A percentile compares a stretch with the other conserved stretches of the same genome.
Evolutionary conservation across 2,113 vertebrate species (phyloP).

Genomic region (Pollachius pollachius): DNA sequence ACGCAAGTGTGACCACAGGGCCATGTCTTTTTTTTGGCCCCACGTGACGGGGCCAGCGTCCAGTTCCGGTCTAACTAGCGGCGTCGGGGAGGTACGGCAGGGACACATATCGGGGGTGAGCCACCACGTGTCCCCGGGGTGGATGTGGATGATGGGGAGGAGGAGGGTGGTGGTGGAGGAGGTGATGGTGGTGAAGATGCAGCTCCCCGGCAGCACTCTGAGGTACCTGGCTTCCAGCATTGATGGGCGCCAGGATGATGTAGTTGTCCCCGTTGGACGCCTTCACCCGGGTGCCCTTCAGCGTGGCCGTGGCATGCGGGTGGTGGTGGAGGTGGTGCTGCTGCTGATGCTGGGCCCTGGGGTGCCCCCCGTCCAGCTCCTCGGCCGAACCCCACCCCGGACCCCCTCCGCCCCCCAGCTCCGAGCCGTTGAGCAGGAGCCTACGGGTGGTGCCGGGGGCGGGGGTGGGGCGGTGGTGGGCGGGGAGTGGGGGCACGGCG

Average conservation of each 20-base stretch:
- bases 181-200: conserved; percentile 63
- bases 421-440: conserved; percentile 74
- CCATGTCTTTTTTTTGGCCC: too few relatives aligned
- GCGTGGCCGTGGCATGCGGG: conserved; percentile 64
- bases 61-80: conserved; percentile 56
- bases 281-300: conserved; percentile 77
- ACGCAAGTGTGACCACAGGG: too few relatives aligned
- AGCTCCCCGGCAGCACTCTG: conserved; percentile 61
- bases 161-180: conserved; percentile 62
- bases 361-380: conserved; percentile 74
- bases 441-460: conserved; percentile 80
- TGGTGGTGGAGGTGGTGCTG: conserved; percentile 34
- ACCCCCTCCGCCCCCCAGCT: conserved; percentile 59
- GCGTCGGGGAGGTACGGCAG: conserved; percentile 64
- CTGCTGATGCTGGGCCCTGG: conserved; percentile 29
- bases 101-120: conserved; percentile 72
- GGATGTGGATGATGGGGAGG: conserved; percentile 55
- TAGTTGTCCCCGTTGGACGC: conserved; percentile 86
- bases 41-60: neutral
- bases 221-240: conserved; percentile 88
- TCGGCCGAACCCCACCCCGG: conserved; percentile 68
- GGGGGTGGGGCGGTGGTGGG: conserved; percentile 81
- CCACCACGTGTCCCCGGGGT: conserved; percentile 65
- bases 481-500: conserved; percentile 62
- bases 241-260: conserved; percentile 90